phyloP scores from a whole-genome alignment of 1,140 invertebrate genomes.

The Zophobas atratus region DNA sequence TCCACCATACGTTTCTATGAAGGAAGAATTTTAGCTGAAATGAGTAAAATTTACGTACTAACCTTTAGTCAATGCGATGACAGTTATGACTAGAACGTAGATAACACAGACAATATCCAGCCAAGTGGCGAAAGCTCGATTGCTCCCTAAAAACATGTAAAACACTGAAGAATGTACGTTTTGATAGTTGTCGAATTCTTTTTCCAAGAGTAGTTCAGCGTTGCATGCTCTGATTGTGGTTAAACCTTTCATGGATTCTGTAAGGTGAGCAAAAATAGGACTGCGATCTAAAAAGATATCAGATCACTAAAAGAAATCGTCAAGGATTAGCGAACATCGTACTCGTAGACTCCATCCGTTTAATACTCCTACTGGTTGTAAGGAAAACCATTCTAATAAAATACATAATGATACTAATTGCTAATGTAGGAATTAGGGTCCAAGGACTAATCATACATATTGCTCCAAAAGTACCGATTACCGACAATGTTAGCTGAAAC shows the following conservation, averaged over 20 bases:
- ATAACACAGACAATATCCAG: slow-evolving; percentile 84
- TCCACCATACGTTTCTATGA: slow-evolving; percentile 72
- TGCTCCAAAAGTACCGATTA: slow-evolving; percentile 76
- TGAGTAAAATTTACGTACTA: slow-evolving; percentile 61
- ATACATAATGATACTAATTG: slow-evolving; percentile 81
- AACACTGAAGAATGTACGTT: slow-evolving; percentile 80
- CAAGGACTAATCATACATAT: slow-evolving; percentile 81
- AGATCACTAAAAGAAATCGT: neutral
- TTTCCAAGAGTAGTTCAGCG: slow-evolving; percentile 83
- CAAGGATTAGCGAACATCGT: neutral
- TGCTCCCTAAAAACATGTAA: slow-evolving; percentile 76
- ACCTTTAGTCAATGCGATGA: slow-evolving; percentile 73
- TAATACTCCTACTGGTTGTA: slow-evolving; percentile 75
- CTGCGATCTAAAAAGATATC: slow-evolving; percentile 77
- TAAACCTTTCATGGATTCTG: slow-evolving; percentile 62
- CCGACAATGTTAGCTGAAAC: slow-evolving; percentile 56
- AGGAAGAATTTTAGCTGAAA: slow-evolving; percentile 68
- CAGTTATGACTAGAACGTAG: slow-evolving; percentile 80
- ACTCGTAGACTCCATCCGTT: slow-evolving; percentile 75
- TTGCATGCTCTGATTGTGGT: slow-evolving; percentile 85
- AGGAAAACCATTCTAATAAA: slow-evolving; percentile 71
- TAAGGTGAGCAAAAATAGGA: slow-evolving; percentile 84
- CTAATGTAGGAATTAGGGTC: slow-evolving; percentile 77
- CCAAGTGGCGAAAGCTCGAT: slow-evolving; percentile 82
- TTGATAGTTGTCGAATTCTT: slow-evolving; percentile 87